A percentile compares a stretch with the other conserved stretches of the same genome.
These are phyloP conservation scores for Elgaria multicarinata DNA, from an alignment of 2,113 vertebrate genomes.

Conservation along the genomic window DNA sequence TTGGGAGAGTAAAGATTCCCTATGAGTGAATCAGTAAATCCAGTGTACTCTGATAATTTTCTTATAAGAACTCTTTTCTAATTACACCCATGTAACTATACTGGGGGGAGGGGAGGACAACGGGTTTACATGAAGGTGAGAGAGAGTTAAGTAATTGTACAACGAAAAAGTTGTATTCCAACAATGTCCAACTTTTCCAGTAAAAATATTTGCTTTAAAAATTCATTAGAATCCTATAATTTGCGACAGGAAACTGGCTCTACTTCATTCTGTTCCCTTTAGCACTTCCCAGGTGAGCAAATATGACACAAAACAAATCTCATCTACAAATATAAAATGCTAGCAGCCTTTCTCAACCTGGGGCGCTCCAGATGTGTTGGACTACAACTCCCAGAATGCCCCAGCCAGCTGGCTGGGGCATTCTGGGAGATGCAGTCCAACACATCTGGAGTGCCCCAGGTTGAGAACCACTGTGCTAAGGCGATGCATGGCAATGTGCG, in stretches of 20 bases:
- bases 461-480: no score
- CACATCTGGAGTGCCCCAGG: no score
- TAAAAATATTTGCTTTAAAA: background rate
- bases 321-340: no score
- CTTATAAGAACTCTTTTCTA: slow-evolving; percentile 39
- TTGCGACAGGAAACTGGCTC: slow-evolving; percentile 22
- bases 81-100: slow-evolving; percentile 42
- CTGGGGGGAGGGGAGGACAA: slow-evolving; percentile 8
- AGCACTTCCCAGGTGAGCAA: background rate
- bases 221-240: slow-evolving; percentile 1
- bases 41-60: slow-evolving; percentile 53
- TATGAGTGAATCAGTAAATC: slow-evolving; percentile 51
- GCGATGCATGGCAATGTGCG: no score
- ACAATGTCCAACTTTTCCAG: slow-evolving; percentile 4
- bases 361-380: no score
- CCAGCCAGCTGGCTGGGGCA: no score
- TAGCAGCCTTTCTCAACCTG: no score
- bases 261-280: slow-evolving; percentile 10
- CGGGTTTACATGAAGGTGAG: slow-evolving; percentile 32
- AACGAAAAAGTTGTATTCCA: slow-evolving; percentile 30
- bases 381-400: no score
- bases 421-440: no score
- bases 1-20: slow-evolving; percentile 47
- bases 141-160: background rate
- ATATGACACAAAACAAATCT: background rate